phyloP scores from a whole-genome alignment of 2,888 invertebrate species.

The Elysia crispata region DNA sequence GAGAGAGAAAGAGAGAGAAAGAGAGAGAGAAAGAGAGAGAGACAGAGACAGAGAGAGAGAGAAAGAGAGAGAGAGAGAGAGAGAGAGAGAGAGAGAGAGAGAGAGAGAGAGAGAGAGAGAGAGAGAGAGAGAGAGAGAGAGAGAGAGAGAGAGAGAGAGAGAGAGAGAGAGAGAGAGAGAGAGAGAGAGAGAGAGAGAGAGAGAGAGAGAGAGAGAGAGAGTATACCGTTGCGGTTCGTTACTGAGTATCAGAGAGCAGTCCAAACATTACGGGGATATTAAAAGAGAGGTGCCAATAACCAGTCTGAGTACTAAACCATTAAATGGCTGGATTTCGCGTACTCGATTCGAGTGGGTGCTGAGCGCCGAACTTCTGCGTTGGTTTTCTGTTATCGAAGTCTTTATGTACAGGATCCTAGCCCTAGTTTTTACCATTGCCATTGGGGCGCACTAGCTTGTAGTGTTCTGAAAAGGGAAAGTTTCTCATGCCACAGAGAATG shows the following conservation, averaged over 20 bases:
- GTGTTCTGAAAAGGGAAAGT: too few relatives aligned
- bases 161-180: conserved; percentile 34
- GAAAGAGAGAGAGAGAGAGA: conserved; percentile 14
- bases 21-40: too few relatives aligned
- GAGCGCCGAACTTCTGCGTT: too few relatives aligned
- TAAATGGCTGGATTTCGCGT: neutral
- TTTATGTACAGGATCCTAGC: neutral
- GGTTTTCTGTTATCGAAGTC: too few relatives aligned
- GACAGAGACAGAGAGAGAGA: neutral
- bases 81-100: conserved; percentile 6
- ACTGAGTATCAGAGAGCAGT: too few relatives aligned
- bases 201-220: neutral
- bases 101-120: neutral
- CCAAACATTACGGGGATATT: too few relatives aligned
- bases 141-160: conserved; percentile 26
- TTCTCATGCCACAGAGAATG: too few relatives aligned
- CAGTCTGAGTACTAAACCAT: neutral
- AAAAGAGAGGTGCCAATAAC: too few relatives aligned
- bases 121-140: neutral
- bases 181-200: conserved; percentile 12
- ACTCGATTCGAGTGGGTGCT: neutral
- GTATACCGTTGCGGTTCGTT: too few relatives aligned
- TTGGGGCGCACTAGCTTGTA: too few relatives aligned
- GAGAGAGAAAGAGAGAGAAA: too few relatives aligned
- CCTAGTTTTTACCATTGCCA: neutral